Percentiles rank a stretch among this genome's conserved stretches.
These are phyloP conservation scores for Drosophila pullipes DNA, from an alignment of 2,888 invertebrate genomes.

Conservation along the genomic window DNA sequence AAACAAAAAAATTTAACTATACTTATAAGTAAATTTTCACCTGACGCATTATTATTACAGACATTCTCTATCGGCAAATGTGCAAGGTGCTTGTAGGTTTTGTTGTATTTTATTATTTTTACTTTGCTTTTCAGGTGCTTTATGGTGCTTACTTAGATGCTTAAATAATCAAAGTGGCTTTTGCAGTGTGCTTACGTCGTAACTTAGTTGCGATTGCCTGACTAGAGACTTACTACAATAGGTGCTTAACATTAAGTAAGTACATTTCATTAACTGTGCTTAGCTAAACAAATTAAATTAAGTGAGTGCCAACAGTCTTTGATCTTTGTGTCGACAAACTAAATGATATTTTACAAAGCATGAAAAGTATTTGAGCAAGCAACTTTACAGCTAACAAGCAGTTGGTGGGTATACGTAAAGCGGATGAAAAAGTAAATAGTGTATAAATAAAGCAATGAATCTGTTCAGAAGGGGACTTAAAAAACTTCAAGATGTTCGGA, in stretches of 20 bases:
- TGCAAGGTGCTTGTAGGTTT: constrained; percentile 39
- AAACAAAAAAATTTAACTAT: constrained; percentile 2
- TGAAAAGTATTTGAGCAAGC: constrained; percentile 57
- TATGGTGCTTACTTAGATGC: constrained; percentile 19
- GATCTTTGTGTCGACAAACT: constrained; percentile 24
- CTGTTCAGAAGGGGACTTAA: background rate
- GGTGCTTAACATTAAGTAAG: constrained; percentile 68
- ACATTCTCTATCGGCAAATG: constrained; percentile 17
- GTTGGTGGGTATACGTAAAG: constrained; percentile 11
- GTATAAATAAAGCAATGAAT: background rate
- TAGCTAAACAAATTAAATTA: constrained; percentile 56
- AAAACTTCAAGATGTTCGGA: constrained; percentile 2
- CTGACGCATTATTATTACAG: constrained; percentile 10
- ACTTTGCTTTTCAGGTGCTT: constrained; percentile 7
- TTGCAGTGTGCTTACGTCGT: constrained; percentile 51
- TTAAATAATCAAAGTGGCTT: constrained; percentile 33
- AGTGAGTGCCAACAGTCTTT: constrained; percentile 53
- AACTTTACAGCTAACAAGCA: constrained; percentile 75
- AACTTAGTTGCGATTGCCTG: constrained; percentile 49
- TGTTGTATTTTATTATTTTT: background rate
- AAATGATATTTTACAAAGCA: constrained; percentile 49
- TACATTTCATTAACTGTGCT: constrained; percentile 69
- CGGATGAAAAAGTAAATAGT: background rate
- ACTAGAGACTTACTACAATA: constrained; percentile 57
- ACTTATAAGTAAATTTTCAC: constrained; percentile 7